Evolutionary conservation across 2,797 vertebrate species (phyloP).

Genomic region (Pipistrellus pygmaeus): DNA sequence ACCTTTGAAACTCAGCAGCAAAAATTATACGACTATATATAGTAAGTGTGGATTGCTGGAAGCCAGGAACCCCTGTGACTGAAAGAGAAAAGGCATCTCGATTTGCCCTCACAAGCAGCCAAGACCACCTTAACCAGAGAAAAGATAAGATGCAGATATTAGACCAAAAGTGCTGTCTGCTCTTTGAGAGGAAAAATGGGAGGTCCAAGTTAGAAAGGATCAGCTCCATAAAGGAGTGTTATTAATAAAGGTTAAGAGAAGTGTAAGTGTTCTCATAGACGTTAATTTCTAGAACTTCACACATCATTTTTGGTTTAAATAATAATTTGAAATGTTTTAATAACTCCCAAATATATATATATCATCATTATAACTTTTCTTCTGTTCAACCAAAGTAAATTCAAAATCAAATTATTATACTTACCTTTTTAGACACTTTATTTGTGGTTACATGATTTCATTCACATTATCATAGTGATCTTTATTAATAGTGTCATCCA

Average conservation of each 20-base stretch:
- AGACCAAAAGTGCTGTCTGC: not conserved
- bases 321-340: slow-evolving; percentile 18
- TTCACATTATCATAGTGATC: not conserved
- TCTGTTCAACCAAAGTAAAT: not conserved
- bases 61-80: not conserved
- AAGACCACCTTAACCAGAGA: not conserved
- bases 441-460: not conserved
- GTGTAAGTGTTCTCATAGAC: not conserved
- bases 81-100: not conserved
- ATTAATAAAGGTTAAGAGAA: not conserved
- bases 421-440: not conserved
- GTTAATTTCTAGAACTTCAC: not conserved
- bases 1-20: not conserved
- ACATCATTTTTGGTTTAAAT: not conserved
- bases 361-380: not conserved
- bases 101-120: not conserved
- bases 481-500: not conserved
- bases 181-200: not conserved
- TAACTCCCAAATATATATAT: not conserved
- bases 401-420: not conserved
- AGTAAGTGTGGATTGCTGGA: not conserved
- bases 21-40: not conserved
- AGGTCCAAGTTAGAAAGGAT: not conserved
- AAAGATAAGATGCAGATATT: not conserved
- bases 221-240: not conserved